Percentiles rank a stretch among this genome's conserved stretches.
Evolutionary conservation across 2,113 vertebrate genomes (phyloP).

Genomic region (Connochaetes taurinus): DNA sequence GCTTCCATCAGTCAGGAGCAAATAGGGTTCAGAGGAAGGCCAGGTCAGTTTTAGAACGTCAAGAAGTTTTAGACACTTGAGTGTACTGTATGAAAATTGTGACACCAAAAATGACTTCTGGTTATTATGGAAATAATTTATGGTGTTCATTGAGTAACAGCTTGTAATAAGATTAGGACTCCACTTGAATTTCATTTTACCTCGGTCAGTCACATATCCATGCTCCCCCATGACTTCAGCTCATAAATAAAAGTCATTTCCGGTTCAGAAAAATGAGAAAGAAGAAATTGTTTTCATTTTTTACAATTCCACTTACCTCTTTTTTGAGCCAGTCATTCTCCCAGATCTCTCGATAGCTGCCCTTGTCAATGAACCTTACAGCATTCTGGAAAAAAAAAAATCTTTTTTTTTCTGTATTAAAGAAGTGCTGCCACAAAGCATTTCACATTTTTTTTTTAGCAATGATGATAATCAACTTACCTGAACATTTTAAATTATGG

Average conservation of each 20-base stretch:
- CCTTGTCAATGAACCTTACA: slow-evolving; percentile 75
- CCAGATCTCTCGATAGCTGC: slow-evolving; percentile 75
- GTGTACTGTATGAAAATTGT: neutral
- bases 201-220: neutral
- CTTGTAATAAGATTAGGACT: neutral
- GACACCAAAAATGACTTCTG: neutral
- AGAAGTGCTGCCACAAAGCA: neutral
- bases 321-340: slow-evolving; percentile 85
- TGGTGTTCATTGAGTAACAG: neutral
- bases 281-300: neutral
- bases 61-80: neutral
- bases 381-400: slow-evolving; percentile 77
- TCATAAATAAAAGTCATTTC: neutral
- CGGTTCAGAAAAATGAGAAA: neutral
- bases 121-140: neutral
- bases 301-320: slow-evolving; percentile 77
- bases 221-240: neutral
- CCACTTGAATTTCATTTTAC: neutral
- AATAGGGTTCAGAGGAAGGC: neutral
- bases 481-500: neutral
- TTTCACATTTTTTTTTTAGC: neutral
- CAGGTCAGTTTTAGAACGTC: neutral
- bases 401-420: neutral
- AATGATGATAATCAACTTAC: neutral
- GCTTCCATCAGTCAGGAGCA: neutral